Conservation (phyloP, 37 sponge, comb jelly and placozoan species). For the Petrosia ficiformis region DNA sequence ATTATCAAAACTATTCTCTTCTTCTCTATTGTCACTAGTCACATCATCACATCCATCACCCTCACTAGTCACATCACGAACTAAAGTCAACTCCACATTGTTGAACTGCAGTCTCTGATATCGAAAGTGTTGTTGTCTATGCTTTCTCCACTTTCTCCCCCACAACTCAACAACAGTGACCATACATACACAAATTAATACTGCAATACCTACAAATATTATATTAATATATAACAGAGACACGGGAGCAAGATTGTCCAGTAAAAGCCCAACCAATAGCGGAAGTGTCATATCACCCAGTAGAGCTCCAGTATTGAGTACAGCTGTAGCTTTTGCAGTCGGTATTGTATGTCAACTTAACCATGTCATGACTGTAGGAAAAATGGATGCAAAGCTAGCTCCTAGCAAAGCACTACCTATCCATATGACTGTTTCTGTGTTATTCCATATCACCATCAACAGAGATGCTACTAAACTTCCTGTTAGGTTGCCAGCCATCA, state of each 20-base stretch:
- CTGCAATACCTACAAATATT: background rate
- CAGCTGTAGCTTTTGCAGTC: conserved; percentile 25
- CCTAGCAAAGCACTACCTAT: conserved; percentile 39
- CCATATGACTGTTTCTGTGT: conserved; percentile 33
- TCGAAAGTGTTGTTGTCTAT: background rate
- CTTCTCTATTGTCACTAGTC: background rate
- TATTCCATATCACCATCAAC: conserved; percentile 10
- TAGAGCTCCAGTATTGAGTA: conserved; percentile 26
- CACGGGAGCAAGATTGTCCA: conserved; percentile 13
- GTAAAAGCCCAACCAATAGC: conserved; percentile 13
- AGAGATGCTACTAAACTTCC: conserved; percentile 34
- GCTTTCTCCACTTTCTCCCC: background rate
- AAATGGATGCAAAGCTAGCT: conserved; percentile 40
- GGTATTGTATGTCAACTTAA: conserved; percentile 23
- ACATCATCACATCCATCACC: background rate
- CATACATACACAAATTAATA: background rate
- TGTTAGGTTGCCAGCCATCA: conserved; percentile 29
- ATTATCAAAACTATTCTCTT: background rate
- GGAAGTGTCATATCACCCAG: conserved; percentile 51
- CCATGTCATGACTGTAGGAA: conserved; percentile 47
- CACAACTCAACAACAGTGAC: background rate
- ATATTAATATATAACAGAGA: conserved; percentile 30
- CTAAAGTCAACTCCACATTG: no score
- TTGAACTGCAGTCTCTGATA: background rate
- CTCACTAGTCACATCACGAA: background rate